Conservation (phyloP, 2,113 vertebrate species). For the Pluvianellus socialis region DNA sequence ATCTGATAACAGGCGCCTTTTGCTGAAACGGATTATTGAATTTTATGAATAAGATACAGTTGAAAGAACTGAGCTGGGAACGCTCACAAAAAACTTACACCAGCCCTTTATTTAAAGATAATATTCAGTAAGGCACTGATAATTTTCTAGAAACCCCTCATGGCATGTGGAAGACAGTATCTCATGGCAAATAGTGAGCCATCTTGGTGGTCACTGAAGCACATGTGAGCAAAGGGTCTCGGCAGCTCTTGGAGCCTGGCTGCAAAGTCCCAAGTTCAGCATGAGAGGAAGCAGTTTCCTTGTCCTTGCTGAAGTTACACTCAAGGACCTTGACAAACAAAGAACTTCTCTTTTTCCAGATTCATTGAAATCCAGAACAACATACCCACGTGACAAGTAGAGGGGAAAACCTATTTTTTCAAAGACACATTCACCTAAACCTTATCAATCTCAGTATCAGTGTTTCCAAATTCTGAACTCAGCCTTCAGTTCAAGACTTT, state of each 20-base stretch:
- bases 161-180: not conserved
- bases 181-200: accelerated
- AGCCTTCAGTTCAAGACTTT: not conserved
- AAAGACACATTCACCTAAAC: not conserved
- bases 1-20: not conserved
- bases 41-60: not conserved
- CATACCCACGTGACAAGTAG: accelerated
- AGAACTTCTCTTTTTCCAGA: not conserved
- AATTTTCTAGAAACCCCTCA: not conserved
- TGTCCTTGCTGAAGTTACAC: not conserved
- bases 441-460: not conserved
- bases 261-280: not conserved
- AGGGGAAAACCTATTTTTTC: not conserved
- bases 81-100: not conserved
- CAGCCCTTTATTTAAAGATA: not conserved
- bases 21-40: not conserved
- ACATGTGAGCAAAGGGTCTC: not conserved
- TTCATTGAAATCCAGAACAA: not conserved
- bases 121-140: not conserved
- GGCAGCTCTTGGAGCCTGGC: not conserved
- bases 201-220: accelerated
- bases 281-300: not conserved
- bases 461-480: not conserved
- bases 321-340: not conserved
- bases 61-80: not conserved